phyloP scores from a whole-genome alignment of 2,888 invertebrate species.

The Leucophora obtusa region DNA sequence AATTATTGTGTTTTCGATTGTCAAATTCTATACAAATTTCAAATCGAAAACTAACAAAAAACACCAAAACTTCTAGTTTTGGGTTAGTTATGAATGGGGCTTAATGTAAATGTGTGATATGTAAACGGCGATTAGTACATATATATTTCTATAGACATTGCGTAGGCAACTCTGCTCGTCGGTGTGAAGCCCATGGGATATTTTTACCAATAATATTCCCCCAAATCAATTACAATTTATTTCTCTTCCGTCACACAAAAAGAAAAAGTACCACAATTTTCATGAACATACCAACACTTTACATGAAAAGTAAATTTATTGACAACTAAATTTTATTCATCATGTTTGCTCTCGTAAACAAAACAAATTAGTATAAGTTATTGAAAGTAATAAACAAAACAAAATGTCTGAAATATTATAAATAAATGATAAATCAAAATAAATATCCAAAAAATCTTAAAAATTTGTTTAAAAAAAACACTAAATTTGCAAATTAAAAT shows the following conservation, averaged over 20 bases:
- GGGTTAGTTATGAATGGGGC: too few species aligned
- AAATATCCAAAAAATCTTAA: not conserved
- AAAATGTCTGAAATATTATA: not conserved
- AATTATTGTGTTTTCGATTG: too few species aligned
- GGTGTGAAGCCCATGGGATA: too few species aligned
- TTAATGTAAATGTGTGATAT: too few species aligned
- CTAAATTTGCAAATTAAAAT: not conserved
- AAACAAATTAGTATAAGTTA: slow-evolving; percentile 20
- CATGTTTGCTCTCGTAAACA: slow-evolving; percentile 35
- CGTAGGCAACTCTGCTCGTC: too few species aligned
- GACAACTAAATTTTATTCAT: slow-evolving; percentile 2
- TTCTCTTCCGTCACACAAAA: not conserved
- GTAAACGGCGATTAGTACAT: too few species aligned
- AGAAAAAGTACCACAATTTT: not conserved
- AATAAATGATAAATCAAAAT: not conserved
- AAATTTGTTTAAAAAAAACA: not conserved
- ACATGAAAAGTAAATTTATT: not conserved
- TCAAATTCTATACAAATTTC: too few species aligned
- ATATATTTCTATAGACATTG: too few species aligned
- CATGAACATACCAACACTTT: slow-evolving; percentile 10
- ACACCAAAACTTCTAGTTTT: too few species aligned
- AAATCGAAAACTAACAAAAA: too few species aligned
- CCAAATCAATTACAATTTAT: too few species aligned
- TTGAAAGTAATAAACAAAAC: slow-evolving; percentile 22
- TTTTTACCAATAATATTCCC: too few species aligned